phyloP scores from a whole-genome alignment of 2,113 vertebrate genomes.

The Tenebrosternarchus preto region DNA sequence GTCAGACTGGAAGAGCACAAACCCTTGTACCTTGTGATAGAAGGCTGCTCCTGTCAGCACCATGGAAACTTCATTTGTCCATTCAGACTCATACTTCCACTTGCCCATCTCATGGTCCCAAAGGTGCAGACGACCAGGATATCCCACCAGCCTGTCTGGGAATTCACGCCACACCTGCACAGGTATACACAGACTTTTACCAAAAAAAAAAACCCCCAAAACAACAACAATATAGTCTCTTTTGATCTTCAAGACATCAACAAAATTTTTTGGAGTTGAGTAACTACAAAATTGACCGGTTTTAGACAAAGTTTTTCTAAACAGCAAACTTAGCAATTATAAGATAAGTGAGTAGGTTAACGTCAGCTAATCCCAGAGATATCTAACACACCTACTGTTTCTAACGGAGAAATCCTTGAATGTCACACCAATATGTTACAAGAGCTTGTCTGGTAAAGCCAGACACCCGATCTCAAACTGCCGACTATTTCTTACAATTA shows the following conservation, averaged over 20 bases:
- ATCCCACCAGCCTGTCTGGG: slow-evolving; percentile 93
- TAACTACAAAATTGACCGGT: neutral
- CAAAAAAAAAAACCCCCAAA: neutral
- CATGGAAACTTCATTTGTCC: slow-evolving; percentile 99
- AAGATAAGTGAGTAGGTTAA: slow-evolving; percentile 6
- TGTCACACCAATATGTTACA: slow-evolving; percentile 21
- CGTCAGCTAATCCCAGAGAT: slow-evolving; percentile 16
- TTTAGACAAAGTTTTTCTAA: slow-evolving; percentile 8
- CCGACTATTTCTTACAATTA: slow-evolving; percentile 71
- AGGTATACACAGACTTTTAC: neutral
- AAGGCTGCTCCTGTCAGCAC: slow-evolving; percentile 96
- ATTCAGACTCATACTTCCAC: slow-evolving; percentile 99
- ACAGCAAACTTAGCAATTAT: neutral
- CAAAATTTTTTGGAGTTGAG: neutral
- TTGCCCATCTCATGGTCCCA: slow-evolving; percentile 99
- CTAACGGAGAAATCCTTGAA: slow-evolving; percentile 16
- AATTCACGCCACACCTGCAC: slow-evolving; percentile 95
- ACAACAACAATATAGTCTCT: too few relatives aligned
- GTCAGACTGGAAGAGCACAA: too few relatives aligned
- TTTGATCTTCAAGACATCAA: too few relatives aligned
- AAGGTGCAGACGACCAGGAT: slow-evolving; percentile 93
- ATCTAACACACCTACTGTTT: slow-evolving; percentile 23
- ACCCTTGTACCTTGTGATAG: slow-evolving; percentile 90
- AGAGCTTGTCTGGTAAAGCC: slow-evolving; percentile 33
- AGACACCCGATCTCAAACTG: slow-evolving; percentile 56